phyloP scores from a whole-genome alignment of 2,797 vertebrate species.

The Epinephelus malabaricus region DNA sequence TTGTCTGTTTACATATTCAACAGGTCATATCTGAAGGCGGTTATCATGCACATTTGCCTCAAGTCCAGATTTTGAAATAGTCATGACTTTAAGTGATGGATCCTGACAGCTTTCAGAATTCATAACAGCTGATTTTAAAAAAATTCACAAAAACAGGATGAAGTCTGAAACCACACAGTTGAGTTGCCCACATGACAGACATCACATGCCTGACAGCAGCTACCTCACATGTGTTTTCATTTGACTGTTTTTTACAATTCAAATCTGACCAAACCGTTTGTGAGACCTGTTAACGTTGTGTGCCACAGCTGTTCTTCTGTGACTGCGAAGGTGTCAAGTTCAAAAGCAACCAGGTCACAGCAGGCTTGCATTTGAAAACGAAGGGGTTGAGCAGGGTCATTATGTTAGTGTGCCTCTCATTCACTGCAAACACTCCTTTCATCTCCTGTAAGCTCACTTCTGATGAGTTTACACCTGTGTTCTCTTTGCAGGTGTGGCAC shows the following conservation, averaged over 20 bases:
- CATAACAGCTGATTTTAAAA: not conserved
- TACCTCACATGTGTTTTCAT: not conserved
- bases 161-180: not conserved
- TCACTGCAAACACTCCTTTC: not conserved
- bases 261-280: slow-evolving; percentile 7
- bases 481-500: slow-evolving; percentile 77
- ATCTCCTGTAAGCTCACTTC: not conserved
- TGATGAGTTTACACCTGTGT: not conserved
- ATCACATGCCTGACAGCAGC: not conserved
- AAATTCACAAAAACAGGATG: not conserved
- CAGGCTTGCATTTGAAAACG: slow-evolving; percentile 30
- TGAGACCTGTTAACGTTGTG: slow-evolving; percentile 25
- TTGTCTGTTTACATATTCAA: slow-evolving; percentile 17
- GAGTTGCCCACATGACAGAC: not conserved
- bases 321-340: slow-evolving; percentile 65
- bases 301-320: slow-evolving; percentile 44
- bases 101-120: slow-evolving; percentile 19
- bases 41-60: not conserved
- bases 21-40: slow-evolving; percentile 30
- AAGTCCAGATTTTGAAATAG: slow-evolving; percentile 16
- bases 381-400: slow-evolving; percentile 27
- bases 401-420: not conserved
- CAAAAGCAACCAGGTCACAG: slow-evolving; percentile 42
- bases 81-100: not conserved
- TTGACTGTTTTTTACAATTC: slow-evolving; percentile 14